Percentiles rank a stretch among this genome's conserved stretches.
Conservation (phyloP, 2,113 vertebrate genomes). For the Phyllostomus discolor region DNA sequence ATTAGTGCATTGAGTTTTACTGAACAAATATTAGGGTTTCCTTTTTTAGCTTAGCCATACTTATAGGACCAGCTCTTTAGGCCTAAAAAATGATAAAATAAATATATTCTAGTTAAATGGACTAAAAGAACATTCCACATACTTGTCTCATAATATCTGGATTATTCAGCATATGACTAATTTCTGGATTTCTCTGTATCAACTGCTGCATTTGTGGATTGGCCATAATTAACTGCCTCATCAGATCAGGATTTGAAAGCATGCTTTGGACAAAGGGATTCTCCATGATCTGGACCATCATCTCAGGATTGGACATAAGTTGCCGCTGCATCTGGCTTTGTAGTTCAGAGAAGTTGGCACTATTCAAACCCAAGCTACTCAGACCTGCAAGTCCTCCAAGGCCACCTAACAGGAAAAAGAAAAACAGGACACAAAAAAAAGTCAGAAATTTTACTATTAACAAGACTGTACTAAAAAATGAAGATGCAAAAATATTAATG, state of each 20-base stretch:
- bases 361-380: slow-evolving; percentile 84
- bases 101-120: slow-evolving; percentile 11
- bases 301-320: slow-evolving; percentile 88
- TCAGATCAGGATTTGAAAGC: slow-evolving; percentile 88
- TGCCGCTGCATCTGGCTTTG: slow-evolving; percentile 89
- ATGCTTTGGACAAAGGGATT: slow-evolving; percentile 89
- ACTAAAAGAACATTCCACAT: slow-evolving; percentile 65
- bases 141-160: slow-evolving; percentile 90
- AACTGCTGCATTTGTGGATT: slow-evolving; percentile 90
- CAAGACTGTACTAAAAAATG: not conserved
- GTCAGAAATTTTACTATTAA: slow-evolving; percentile 18
- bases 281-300: slow-evolving; percentile 91
- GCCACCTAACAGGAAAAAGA: slow-evolving; percentile 76
- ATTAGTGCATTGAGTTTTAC: slow-evolving; percentile 7
- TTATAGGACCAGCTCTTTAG: not conserved
- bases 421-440: not conserved
- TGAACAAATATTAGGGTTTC: not conserved
- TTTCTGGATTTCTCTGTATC: slow-evolving; percentile 88
- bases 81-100: not conserved
- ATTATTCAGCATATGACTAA: slow-evolving; percentile 89
- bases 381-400: slow-evolving; percentile 85
- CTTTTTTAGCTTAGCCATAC: not conserved
- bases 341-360: slow-evolving; percentile 86
- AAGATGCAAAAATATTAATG: slow-evolving; percentile 37
- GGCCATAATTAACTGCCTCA: slow-evolving; percentile 89